Percentiles rank a stretch among this genome's conserved stretches.
Conservation (phyloP, 2,113 vertebrate species). For the Oreochromis aureus region DNA sequence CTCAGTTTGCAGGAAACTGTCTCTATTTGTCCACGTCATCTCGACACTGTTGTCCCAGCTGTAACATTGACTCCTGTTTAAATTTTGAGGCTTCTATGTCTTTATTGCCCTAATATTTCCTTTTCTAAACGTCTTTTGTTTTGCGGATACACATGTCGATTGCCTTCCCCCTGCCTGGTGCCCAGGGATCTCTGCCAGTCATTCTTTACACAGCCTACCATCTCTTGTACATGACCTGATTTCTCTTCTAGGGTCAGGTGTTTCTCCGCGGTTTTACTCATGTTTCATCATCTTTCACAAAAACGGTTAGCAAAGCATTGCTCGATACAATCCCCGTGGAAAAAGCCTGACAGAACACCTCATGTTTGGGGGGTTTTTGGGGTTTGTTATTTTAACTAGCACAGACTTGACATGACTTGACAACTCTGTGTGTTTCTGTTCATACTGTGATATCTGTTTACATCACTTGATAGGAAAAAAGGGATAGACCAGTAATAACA, state of each 20-base stretch:
- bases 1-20: slow-evolving; percentile 16
- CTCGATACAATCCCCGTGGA: not conserved
- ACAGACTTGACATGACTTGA: not conserved
- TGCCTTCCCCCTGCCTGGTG: not conserved
- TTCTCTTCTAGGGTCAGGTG: not conserved
- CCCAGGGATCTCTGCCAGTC: slow-evolving; percentile 1
- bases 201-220: not conserved
- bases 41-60: slow-evolving; percentile 37
- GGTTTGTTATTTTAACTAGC: not conserved
- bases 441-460: not conserved
- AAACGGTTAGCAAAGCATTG: not conserved
- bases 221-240: slow-evolving; percentile 16
- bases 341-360: not conserved
- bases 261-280: not conserved
- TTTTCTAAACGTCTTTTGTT: slow-evolving; percentile 1
- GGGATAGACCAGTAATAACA: not conserved
- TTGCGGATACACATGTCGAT: not conserved
- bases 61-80: slow-evolving; percentile 18
- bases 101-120: slow-evolving; percentile 1
- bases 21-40: slow-evolving; percentile 33
- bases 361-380: not conserved
- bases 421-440: not conserved
- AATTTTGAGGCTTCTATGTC: slow-evolving; percentile 1
- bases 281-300: slow-evolving; percentile 15
- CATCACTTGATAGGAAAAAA: not conserved